These are phyloP conservation scores for Drosophila repleta DNA, from an alignment of 1,140 invertebrate species.

Conservation along the genomic window DNA sequence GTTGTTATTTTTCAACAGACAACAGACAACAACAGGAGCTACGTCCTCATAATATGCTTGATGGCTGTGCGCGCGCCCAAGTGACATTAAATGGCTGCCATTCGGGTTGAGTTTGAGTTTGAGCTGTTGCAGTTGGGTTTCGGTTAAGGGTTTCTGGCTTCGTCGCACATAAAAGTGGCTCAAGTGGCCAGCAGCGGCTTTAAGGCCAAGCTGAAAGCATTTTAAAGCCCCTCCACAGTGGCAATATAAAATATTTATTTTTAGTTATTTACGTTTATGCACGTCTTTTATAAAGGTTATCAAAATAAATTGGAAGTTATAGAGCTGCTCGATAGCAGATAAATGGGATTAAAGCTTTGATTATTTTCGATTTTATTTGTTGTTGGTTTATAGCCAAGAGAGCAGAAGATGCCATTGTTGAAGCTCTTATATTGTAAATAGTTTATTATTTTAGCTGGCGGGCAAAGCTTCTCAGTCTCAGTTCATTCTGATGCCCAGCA, in stretches of 20 bases:
- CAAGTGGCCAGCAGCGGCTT: conserved; percentile 66
- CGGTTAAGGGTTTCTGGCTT: background rate
- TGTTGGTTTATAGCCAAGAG: too few relatives aligned
- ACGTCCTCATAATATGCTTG: conserved; percentile 71
- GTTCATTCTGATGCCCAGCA: conserved; percentile 42
- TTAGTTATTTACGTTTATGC: conserved; percentile 50
- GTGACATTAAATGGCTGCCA: conserved; percentile 78
- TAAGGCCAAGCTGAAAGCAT: conserved; percentile 48
- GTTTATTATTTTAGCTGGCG: background rate
- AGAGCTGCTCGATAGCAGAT: conserved; percentile 52
- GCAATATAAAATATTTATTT: conserved; percentile 30
- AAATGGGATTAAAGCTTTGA: conserved; percentile 37
- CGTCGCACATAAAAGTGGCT: conserved; percentile 67
- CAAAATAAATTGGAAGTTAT: conserved; percentile 71
- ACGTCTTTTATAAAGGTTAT: conserved; percentile 57
- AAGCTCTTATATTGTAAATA: conserved; percentile 1
- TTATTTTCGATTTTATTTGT: background rate
- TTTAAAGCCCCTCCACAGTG: conserved; percentile 53
- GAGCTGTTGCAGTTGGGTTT: background rate
- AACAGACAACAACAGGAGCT: conserved; percentile 32
- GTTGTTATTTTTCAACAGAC: conserved; percentile 64
- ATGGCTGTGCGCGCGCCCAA: conserved; percentile 74
- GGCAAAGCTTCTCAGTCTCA: background rate
- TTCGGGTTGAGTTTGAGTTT: conserved; percentile 36
- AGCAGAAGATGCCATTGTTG: too few relatives aligned